Evolutionary conservation across 1,140 invertebrate species (phyloP).

Genomic region (Pseudomyrmex gracilis): DNA sequence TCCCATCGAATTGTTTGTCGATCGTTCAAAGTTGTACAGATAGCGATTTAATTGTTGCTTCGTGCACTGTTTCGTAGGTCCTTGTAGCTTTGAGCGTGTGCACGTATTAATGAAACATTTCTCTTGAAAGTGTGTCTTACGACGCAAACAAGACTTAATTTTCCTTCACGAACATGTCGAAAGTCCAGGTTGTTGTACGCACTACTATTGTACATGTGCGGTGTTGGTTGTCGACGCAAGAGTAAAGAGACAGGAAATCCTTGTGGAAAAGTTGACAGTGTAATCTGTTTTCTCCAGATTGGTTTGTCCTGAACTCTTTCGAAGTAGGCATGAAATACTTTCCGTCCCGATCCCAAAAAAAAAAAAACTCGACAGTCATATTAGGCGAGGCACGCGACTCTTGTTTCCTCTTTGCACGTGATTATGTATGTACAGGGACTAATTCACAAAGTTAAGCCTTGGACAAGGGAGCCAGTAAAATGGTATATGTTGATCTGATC

Average conservation of each 20-base stretch:
- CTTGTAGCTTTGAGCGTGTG: slow-evolving; percentile 1
- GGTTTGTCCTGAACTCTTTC: not conserved
- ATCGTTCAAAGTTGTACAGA: slow-evolving; percentile 56
- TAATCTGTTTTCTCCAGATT: not conserved
- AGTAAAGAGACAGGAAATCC: not conserved
- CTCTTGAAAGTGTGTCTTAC: too few species aligned
- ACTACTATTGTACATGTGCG: too few species aligned
- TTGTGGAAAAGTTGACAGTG: not conserved
- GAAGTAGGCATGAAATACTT: slow-evolving; percentile 10
- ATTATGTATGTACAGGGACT: slow-evolving; percentile 73
- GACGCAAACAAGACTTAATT: too few species aligned
- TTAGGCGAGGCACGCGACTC: slow-evolving; percentile 69
- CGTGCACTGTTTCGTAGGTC: slow-evolving; percentile 50
- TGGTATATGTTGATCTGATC: slow-evolving; percentile 72
- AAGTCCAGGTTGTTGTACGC: too few species aligned
- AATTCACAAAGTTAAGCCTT: slow-evolving; percentile 84
- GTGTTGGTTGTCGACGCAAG: too few species aligned
- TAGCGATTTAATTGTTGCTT: slow-evolving; percentile 49
- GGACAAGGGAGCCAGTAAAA: slow-evolving; percentile 79
- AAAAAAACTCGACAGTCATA: slow-evolving; percentile 67
- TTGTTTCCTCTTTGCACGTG: slow-evolving; percentile 51
- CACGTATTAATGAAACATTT: too few species aligned
- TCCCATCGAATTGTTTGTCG: slow-evolving; percentile 20
- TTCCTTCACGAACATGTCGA: too few species aligned
- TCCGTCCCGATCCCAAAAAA: slow-evolving; percentile 20